Base-by-base conservation (phyloP, 2,113 vertebrate genomes). In the Hirundichthys speculiger region DNA sequence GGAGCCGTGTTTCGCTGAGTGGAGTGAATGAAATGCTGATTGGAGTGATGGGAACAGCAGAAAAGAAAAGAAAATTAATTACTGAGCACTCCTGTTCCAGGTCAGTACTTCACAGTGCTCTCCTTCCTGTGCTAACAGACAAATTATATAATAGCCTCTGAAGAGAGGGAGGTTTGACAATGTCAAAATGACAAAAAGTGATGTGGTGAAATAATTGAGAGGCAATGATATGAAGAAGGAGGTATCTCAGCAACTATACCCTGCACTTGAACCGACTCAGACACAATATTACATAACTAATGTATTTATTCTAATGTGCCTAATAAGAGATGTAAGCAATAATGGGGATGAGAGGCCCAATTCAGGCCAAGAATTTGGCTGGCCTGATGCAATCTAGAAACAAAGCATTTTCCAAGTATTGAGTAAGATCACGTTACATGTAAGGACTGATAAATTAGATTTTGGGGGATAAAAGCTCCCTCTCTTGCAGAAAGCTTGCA, bases 41-140 rank as follows among this genome's bases (percentile, higher is more conserved):
- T 57, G 76, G 77, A 53, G 60, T 34, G 72, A 70, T 57, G 79
- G 77, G 73, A 79, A 67, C 61, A 15, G 54, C 52, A 57, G 69
- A 73, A 52, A 76, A 69, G 63, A 73, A 50, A 72, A 55, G 19
- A 63, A 60, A 73, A 77, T 64, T 57, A 80, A 88, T 87, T 74
- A 85, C 46, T 64, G 69, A 72, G 69, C 77, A 72, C 73, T 84
- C 54, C 56, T 64, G 73, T 75, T 86, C 80, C 75, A 75, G 82
- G 85, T 75, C 85, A 80, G 62, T 54, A 78, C 86, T 75, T 88
- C 84, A 76, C 69, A 56, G 71, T 75, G 83, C 78, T 84, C 86
- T 70, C 70, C 79, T 88, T 86, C 72, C 79, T 71, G 72, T 30
- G 53, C 78, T 77, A 69, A 87, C 59, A 80, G 72, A 80, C 58